These are phyloP conservation scores for Rallus limicola DNA, from an alignment of 2,113 vertebrate species.

Conservation along the genomic window DNA sequence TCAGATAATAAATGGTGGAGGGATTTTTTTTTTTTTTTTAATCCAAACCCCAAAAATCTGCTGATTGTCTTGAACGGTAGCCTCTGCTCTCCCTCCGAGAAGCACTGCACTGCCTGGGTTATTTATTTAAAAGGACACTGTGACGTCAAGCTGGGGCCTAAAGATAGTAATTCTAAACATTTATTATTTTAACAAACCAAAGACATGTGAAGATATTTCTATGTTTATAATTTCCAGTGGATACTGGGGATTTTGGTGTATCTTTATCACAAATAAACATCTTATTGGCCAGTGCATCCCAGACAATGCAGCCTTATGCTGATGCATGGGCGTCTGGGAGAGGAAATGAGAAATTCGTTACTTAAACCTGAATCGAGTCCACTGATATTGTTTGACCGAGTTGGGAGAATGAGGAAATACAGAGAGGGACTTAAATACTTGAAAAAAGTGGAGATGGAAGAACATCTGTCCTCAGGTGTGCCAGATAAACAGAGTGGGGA, in stretches of 20 bases:
- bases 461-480: background rate
- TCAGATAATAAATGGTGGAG: conserved; percentile 7
- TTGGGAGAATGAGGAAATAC: background rate
- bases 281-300: background rate
- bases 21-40: background rate
- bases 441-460: background rate
- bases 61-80: conserved; percentile 7
- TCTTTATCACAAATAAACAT: conserved; percentile 42
- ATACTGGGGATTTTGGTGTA: background rate
- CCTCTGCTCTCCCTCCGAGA: background rate
- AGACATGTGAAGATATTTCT: background rate
- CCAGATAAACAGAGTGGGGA: background rate
- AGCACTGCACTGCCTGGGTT: background rate
- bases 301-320: background rate
- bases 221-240: background rate
- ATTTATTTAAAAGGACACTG: background rate
- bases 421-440: background rate
- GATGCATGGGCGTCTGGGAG: background rate
- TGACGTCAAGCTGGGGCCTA: background rate
- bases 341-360: background rate
- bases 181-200: background rate
- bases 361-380: background rate
- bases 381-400: background rate
- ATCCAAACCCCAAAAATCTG: background rate
- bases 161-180: background rate